Conservation (phyloP, 1,140 invertebrate species). For the Lysiphlebus fabarum region DNA sequence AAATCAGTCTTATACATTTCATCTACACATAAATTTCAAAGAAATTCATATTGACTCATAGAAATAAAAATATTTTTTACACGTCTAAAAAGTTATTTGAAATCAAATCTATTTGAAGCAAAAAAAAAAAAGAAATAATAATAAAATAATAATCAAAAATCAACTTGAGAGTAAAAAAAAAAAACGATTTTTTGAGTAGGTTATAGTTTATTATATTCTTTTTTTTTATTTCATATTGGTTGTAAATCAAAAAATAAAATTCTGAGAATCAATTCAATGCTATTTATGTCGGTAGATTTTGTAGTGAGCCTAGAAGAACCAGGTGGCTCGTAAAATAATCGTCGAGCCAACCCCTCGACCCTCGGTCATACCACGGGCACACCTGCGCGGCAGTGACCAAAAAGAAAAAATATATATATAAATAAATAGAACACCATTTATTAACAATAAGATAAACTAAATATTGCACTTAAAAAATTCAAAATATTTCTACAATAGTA, state of each 20-base stretch:
- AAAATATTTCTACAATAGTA: too few relatives aligned
- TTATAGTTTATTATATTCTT: constrained; percentile 7
- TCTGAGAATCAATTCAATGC: constrained; percentile 32
- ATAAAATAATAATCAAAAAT: not conserved
- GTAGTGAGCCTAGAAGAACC: constrained; percentile 23
- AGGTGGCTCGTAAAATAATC: constrained; percentile 43
- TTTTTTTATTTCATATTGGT: not conserved
- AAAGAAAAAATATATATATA: too few relatives aligned
- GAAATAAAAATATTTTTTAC: too few relatives aligned
- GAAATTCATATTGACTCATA: too few relatives aligned
- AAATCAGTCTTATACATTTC: too few relatives aligned
- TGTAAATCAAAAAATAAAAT: constrained; percentile 22
- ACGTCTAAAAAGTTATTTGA: too few relatives aligned
- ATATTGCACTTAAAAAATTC: too few relatives aligned
- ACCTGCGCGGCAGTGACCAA: constrained; percentile 8
- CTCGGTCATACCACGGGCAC: constrained; percentile 20
- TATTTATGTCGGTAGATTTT: constrained; percentile 23
- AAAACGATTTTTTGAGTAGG: not conserved
- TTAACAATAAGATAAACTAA: too few relatives aligned
- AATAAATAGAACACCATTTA: too few relatives aligned
- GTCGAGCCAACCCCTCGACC: constrained; percentile 34
- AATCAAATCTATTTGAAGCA: too few relatives aligned
- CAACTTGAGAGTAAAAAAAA: not conserved
- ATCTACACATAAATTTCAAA: too few relatives aligned
- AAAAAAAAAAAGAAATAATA: not conserved